Evolutionary conservation across 2,113 vertebrate genomes (phyloP).

Genomic region (Anas platyrhynchos): DNA sequence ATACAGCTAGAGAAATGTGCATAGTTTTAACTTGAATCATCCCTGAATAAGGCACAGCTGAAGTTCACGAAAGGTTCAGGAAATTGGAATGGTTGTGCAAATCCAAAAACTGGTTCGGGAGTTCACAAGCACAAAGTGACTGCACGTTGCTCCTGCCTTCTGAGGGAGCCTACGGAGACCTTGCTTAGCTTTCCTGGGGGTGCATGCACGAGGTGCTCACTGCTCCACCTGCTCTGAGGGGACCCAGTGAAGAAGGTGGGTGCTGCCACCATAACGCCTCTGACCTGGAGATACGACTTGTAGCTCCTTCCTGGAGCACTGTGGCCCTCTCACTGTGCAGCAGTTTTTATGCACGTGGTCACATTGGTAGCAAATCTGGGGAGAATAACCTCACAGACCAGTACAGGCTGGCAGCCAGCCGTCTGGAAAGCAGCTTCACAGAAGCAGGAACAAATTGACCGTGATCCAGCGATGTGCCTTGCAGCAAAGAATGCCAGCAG

Average conservation of each 20-base stretch:
- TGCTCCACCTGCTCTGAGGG: not conserved
- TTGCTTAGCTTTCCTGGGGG: not conserved
- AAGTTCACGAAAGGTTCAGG: constrained; percentile 4
- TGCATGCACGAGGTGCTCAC: not conserved
- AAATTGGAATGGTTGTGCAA: not conserved
- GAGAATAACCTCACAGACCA: not conserved
- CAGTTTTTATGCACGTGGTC: not conserved
- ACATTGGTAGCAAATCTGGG: not conserved
- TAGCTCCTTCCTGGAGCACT: not conserved
- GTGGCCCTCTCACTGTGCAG: not conserved
- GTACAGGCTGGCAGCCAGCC: not conserved
- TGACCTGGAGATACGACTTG: not conserved
- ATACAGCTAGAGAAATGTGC: not conserved
- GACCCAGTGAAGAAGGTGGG: not conserved
- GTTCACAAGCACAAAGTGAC: not conserved
- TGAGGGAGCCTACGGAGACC: not conserved
- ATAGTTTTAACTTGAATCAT: constrained; percentile 12
- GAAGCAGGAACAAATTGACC: not conserved
- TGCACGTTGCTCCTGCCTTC: not conserved
- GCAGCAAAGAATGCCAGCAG: not conserved
- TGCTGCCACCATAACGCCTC: not conserved
- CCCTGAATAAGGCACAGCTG: not conserved
- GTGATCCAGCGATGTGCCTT: not conserved
- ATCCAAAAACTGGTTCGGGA: not conserved
- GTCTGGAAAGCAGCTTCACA: not conserved